Evolutionary conservation across 2,797 vertebrate genomes (phyloP), one percentile per base, ranked within the genome.

Genomic region (Trichosurus vulpecula): DNA sequence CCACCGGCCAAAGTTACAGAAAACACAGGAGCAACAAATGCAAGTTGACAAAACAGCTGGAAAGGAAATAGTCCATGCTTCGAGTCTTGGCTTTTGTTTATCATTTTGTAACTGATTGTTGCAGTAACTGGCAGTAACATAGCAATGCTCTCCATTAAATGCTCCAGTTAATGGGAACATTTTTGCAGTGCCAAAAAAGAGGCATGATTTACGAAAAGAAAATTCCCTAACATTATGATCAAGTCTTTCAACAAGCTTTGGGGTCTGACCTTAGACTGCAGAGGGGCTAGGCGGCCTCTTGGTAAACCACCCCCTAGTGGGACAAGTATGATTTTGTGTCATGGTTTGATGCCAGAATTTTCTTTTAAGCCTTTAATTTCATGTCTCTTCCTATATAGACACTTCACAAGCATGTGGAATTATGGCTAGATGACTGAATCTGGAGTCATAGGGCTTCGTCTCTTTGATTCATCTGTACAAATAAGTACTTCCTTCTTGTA

Each of bases 121-220:
- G 97, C 53, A 97, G 97, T 97, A 97, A 95, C 96, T 96, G 97
- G 98, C 95, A 95, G 96, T 97, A 98, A 98, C 97, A 98, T 98
- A 98, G 98, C 97, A 98, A 98, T 90, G 97, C 97, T 98, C 96
- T 97, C 97, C 98, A 98, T 98, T 98, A 98, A 97, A 97, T 95
- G 93, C 22, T 96, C 97, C 98, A 4, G 95, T 98, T 98, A 95
- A 98, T 97, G 97, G 98, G 96, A 98, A 96, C 97, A 97, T 97
- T 97, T 97, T 96, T 94, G 95, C 90, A 96, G 95, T 91, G 97
- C 96, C 92, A 97, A 97, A 97, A 97, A 96, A 96, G 66, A 95
- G 90, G 93, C 97, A 98, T 94, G 91, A 94, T 61, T 98, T 96
- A 96, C 94, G 95, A 87, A 95, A 96, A 97, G 94, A 93, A 35